phyloP scores from a whole-genome alignment of 2,113 vertebrate species.

The Lasiurus cinereus region DNA sequence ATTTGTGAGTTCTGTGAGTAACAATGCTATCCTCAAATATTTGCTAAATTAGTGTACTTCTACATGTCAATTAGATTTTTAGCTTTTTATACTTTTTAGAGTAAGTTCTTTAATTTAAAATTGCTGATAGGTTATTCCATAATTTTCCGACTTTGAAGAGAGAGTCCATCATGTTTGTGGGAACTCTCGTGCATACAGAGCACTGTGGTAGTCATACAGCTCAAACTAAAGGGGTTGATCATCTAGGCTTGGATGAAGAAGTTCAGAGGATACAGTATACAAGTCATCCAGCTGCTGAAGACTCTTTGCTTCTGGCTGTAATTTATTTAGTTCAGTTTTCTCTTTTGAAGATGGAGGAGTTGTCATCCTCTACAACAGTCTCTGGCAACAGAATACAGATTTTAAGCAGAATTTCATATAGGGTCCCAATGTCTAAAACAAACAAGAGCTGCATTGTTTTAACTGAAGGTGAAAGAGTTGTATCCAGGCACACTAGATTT shows the following conservation, averaged over 20 bases:
- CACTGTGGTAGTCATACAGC: not conserved
- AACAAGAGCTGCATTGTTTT: not conserved
- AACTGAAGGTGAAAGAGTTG: not conserved
- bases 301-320: not conserved
- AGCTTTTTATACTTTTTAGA: not conserved
- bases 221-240: not conserved
- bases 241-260: not conserved
- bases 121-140: not conserved
- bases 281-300: not conserved
- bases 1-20: not conserved
- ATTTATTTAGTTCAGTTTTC: not conserved
- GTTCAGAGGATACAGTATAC: not conserved
- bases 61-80: not conserved
- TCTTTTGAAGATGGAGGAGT: not conserved
- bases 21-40: not conserved
- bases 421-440: not conserved
- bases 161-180: not conserved
- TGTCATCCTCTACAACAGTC: not conserved
- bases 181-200: not conserved
- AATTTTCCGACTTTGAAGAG: not conserved
- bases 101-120: conserved; percentile 18
- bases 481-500: not conserved
- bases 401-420: not conserved
- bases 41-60: not conserved
- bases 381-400: not conserved